Base-by-base conservation (phyloP, 2,797 vertebrate species). In the Ispidina lecontei region DNA sequence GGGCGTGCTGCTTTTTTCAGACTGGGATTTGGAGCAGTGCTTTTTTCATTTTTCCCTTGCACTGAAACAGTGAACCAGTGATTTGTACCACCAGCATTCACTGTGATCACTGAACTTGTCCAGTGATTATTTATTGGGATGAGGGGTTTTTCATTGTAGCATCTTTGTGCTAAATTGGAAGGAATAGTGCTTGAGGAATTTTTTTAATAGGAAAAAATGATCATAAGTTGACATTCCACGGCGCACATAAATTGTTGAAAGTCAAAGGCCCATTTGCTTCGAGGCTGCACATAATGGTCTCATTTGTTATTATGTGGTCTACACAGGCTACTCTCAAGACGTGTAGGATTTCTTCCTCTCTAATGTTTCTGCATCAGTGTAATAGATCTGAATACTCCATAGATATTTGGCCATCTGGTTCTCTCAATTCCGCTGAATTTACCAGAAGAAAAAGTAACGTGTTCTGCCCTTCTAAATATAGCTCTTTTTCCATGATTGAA, bases 361-460 rank as follows among this genome's bases (percentile, higher is more conserved):
- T 94, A 83, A 83, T 91, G 41, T 83, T 91, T 87, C 78, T 94
- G 17, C 75, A 89, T 89, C 86, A 85, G 63, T 85, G 78, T 89
- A 89, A 91, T 80, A 90, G 88, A 90, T 84, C 72, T 85, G 59
- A 90, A 54, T 77, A 54, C 51, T 83, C 71, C 23, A 14, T 46
- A 94, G 93, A 85, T 83, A 72, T 25, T 78, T 59, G 63, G 44
- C 90, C 84, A 91, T 94, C 88, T 94, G 91, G 43, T 93, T 90
- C 55, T 86, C 75, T 90, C 76, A 85, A 78, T 93, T 95, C 69
- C 0, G 0, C 70, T 94, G 72, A 85, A 89, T 94, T 95, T 94
- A 83, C 47, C 69, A 69, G 81, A 77, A 94, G 65, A 91, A 91
- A 90, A 90, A 91, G 69, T 89, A 87, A 84, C 2, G 0, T 75